phyloP scores from a whole-genome alignment of 1,140 invertebrate species.

The Oscheius sp. region DNA sequence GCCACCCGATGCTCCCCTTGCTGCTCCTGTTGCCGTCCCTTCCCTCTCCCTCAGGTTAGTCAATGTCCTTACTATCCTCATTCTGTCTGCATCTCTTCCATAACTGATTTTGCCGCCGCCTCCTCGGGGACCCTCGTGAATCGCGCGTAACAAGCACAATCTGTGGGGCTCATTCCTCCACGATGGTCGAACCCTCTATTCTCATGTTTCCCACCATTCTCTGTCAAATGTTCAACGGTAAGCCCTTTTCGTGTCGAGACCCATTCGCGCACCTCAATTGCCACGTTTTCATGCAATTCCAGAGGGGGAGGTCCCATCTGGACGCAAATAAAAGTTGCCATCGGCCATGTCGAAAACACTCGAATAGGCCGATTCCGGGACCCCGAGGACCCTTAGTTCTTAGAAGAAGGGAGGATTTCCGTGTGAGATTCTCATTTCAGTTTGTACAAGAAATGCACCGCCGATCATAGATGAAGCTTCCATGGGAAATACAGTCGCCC shows the following conservation, averaged over 20 bases:
- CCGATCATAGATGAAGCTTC: slow-evolving; percentile 44
- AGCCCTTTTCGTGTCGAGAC: slow-evolving; percentile 2
- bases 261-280: not conserved
- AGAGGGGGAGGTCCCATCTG: not conserved
- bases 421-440: slow-evolving; percentile 41
- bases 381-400: not conserved
- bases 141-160: slow-evolving; percentile 9
- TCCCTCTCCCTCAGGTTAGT: not conserved
- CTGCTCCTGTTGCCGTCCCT: slow-evolving; percentile 27
- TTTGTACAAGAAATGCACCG: slow-evolving; percentile 46
- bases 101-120: not conserved
- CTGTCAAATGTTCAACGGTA: slow-evolving; percentile 55
- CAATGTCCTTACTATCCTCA: too few species aligned
- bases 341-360: too few species aligned
- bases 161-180: not conserved
- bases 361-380: too few species aligned
- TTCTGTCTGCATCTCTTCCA: too few species aligned
- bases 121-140: not conserved
- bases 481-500: slow-evolving; percentile 55
- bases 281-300: not conserved
- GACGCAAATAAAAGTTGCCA: too few species aligned
- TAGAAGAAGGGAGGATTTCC: not conserved
- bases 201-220: slow-evolving; percentile 54
- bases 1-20: slow-evolving; percentile 29
- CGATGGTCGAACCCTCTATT: slow-evolving; percentile 41